Evolutionary conservation across 1,140 invertebrate species (phyloP), one percentile per base, ranked within the genome.

Genomic region (Drosophila bocqueti): DNA sequence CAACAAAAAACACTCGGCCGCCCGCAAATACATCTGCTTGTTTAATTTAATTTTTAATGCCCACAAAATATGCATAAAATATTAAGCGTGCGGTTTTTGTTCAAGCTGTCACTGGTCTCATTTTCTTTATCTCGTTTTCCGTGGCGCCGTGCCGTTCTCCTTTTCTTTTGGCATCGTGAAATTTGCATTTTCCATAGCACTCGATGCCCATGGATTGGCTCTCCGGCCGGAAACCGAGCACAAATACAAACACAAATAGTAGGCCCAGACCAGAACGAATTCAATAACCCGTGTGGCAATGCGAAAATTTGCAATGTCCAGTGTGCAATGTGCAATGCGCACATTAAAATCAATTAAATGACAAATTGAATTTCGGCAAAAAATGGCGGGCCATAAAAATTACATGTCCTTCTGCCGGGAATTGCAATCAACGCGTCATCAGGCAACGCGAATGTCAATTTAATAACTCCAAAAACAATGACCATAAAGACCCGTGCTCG

Each of bases 31-130:
- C 84, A 87, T 87, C 83, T 81, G 84, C 84, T 87, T 89, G 84
- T 89, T 87, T 87, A 87, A 89, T 89, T 89, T 90, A 89, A 89
- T 89, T 90, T 89, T 89, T 89, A 89, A 90, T 89, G 84, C 85
- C 77, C 84, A 90, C 85, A 84, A 89, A 87, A 89, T 89, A 89
- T 89, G 85, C 85, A 89, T 86, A 86, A 86, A 86, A 86, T 83
- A 86, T 86, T 80, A 86, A 84, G 81, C 73, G 78, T 77, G 67
- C 60, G 68, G 60, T 78, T 67, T 63, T 81, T 64, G 72, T 76
- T 68, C 68, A 77, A 77, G 55, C 68, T 77, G 52, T 49, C 58
- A n/a, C 18, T 55, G 54, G 0, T 38, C 54, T 16, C 52, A 11
- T 55, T 55, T 54, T 60, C 11, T 38, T 73, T 72, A 57, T 49